Base-by-base conservation (phyloP, 2,888 invertebrate genomes). In the Stenichneumon culpator region DNA sequence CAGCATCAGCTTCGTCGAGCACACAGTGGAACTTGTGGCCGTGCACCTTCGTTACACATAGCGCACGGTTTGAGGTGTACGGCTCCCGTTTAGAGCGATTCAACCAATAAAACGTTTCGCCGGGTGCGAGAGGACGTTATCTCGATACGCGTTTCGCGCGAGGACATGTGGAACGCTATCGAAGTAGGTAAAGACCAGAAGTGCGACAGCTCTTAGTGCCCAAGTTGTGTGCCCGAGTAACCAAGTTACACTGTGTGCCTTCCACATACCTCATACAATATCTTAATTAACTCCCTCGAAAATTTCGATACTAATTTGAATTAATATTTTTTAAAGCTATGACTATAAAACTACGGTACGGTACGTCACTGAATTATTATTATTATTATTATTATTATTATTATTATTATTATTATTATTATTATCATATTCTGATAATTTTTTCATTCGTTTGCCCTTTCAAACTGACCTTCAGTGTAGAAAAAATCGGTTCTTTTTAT, bases 91-190 rank as follows among this genome's bases (percentile, higher is more conserved):
- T 65, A 19, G 69, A 69, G 52, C 67, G 39, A 79, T 39, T 63
- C 60, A 50, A 63, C 63, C 19, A n/a, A 65, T 32, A 75, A 44
- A 63, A 47, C 63, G 74, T 50, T 47, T 44, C n/a, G 9, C 28
- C 25, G 47, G 63, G 25, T 47, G 57, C 44, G 69, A 78, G 73
- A 44, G 47, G 60, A 70, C 79, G 79, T 79, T 83, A 83, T 83
- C 74, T 54, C 39, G 69, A 79, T 54, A 79, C 67, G 50, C 52
- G 74, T 63, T 69, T 63, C 32, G 69, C 52, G 69, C 54, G 54
- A 70, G 74, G 60, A 83, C 79, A 79, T 70, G 74, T 70, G 63
- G 68, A 79, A 70, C 63, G 79, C 47, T 70, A 79, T 83, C 68
- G 60, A 79, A 65, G 74, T 79, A 74, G 74, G 54, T 63, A 63